These are phyloP conservation scores for Antedon mediterranea DNA, from an alignment of 53 echinoderm and acorn worm genomes.

Conservation along the genomic window DNA sequence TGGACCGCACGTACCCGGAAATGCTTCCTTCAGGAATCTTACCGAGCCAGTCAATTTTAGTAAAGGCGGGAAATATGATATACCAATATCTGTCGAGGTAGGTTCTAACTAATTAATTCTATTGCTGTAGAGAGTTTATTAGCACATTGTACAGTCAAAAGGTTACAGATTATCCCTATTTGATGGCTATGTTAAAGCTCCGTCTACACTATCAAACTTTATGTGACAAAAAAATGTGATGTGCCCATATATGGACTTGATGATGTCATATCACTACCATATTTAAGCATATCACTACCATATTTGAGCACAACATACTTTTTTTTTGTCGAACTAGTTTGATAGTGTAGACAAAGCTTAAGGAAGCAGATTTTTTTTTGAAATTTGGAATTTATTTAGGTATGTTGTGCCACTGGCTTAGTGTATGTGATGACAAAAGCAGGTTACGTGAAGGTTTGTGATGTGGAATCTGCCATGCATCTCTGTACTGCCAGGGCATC, in stretches of 20 bases:
- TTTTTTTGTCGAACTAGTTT: too few relatives aligned
- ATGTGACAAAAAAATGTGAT: too few relatives aligned
- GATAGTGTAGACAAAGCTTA: too few relatives aligned
- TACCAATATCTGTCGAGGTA: slow-evolving; percentile 86
- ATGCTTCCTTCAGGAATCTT: slow-evolving; percentile 65
- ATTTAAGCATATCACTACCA: too few relatives aligned
- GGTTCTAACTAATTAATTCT: neutral
- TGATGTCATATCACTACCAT: too few relatives aligned
- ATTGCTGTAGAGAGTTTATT: too few relatives aligned
- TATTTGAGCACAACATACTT: too few relatives aligned
- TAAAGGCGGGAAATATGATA: slow-evolving; percentile 61
- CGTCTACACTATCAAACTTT: too few relatives aligned
- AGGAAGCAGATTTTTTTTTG: neutral
- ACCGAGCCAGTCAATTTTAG: slow-evolving; percentile 85
- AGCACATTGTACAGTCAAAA: too few relatives aligned
- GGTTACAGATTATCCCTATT: too few relatives aligned
- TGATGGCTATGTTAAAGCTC: too few relatives aligned
- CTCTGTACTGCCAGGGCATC: slow-evolving; percentile 47
- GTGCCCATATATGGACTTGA: too few relatives aligned
- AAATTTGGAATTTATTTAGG: slow-evolving; percentile 22
- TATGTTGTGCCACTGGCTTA: slow-evolving; percentile 64
- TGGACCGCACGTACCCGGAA: slow-evolving; percentile 82
- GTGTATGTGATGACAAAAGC: slow-evolving; percentile 81
- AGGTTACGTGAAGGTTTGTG: slow-evolving; percentile 77
- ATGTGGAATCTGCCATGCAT: slow-evolving; percentile 70